Base-by-base conservation (phyloP, 2,113 vertebrate species). In the Lates calcarifer region DNA sequence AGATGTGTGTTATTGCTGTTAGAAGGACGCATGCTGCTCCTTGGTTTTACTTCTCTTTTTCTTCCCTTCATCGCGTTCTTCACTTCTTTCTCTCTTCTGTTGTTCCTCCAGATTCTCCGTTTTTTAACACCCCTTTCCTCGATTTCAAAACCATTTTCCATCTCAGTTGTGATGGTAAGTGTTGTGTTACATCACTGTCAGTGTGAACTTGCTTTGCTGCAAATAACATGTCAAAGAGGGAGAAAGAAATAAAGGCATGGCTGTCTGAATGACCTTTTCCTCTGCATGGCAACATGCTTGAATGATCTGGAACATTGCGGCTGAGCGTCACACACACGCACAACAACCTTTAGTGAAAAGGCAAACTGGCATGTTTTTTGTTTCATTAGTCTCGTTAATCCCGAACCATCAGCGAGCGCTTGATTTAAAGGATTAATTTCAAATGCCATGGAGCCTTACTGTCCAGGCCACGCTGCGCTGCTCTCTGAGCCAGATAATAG, bases 91-190 rank as follows among this genome's bases (percentile, higher is more conserved):
- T 64, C 45, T 61, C 41, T 55, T 73, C 31, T 65, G 69, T 57
- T 74, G 20, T 70, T 79, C 61, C 35, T 81, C 47, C 71, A 93
- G 94, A 92, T 87, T 81, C 90, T 58, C 18, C 79, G 0, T 91
- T 89, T 77, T 89, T 91, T 86, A 92, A 77, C 61, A 17, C 89
- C 60, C 87, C 91, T 76, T 93, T 92, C 83, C 92, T 94, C 89
- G 94, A 95, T 91, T 95, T 95, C 88, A 93, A 94, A 95, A 92
- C 65, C 71, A 62, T 93, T 92, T 93, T 93, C 82, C 85, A 93
- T 74, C 55, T 49, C 11, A 91, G 83, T 88, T 92, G 86, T 47
- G 93, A 94, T 77, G 94, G 93, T 95, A 92, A 95, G 95, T 93
- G 69, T 68, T 37, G 24, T 65, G 49, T 69, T 70, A 61, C 74